Evolutionary conservation across 92 coral and sea anemone genomes (phyloP), one percentile per base, ranked within the genome.

Genomic region (Siderastrea radians): DNA sequence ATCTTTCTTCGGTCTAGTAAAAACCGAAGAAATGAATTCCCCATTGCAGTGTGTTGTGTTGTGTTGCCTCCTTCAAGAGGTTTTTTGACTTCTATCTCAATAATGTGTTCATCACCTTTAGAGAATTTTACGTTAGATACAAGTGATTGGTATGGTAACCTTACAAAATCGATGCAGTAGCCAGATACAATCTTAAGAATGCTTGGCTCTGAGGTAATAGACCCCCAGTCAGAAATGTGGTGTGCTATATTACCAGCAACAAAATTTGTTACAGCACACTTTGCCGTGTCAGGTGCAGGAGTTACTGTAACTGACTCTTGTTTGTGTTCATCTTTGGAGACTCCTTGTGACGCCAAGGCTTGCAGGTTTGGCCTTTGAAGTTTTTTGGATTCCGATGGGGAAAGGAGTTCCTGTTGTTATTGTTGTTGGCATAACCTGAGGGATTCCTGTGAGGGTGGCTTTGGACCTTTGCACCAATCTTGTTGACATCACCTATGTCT

Each of bases 241-340:
- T 85, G 73, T 58, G 82, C 87, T 80, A 79, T 90, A 61, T 90
- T 85, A 19, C 93, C 93, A 66, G 90, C 93, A 58, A 26, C 82
- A 90, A 90, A 90, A 14, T 15, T 77, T 76, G 17, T 51, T 16
- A 49, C 8, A 50, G 46, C 82, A 84, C 3, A 26, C 38, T 78
- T 82, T 50, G 74, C 82, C 81, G 19, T 58, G 60, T 43, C 26
- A 69, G 49, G 48, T 47, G 3, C 49, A 17, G 7, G 78, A 64
- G 55, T 61, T 83, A 46, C 79, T 83, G 54, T 59, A 88, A 78
- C 49, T 66, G 71, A 26, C 68, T 72, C 54, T 70, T 70, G 57
- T 76, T 76, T 44, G 80, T 67, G 77, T 58, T 50, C 61, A 46
- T 9, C 86, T 73, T 89, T 68, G 70, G 85, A 16, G 64, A 1